Evolutionary conservation across 2,113 vertebrate genomes (phyloP).

Genomic region (Martes martes): DNA sequence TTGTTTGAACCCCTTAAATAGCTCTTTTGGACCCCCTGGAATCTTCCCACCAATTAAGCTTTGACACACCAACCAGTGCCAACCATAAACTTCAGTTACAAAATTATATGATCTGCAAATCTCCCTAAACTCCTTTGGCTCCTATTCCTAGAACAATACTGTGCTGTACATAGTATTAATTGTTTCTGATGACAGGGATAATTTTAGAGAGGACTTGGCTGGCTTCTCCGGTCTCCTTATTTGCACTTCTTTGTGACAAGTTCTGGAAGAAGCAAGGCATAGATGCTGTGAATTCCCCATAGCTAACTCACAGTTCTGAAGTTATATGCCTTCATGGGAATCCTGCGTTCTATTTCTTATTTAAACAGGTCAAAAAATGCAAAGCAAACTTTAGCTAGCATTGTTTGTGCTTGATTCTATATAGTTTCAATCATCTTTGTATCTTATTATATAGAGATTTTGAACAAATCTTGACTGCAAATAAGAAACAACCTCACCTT

Average conservation of each 20-base stretch:
- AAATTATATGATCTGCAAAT: conserved; percentile 71
- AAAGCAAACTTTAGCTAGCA: background rate
- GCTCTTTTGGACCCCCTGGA: background rate
- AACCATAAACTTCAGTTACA: conserved; percentile 66
- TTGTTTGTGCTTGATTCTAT: background rate
- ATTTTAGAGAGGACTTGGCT: conserved; percentile 78
- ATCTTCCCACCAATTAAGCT: conserved; percentile 34
- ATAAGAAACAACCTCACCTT: background rate
- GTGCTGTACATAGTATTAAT: conserved; percentile 61
- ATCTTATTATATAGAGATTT: background rate
- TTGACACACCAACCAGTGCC: background rate
- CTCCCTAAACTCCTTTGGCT: conserved; percentile 51
- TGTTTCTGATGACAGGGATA: conserved; percentile 75
- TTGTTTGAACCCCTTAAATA: background rate
- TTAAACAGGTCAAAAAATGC: conserved; percentile 47
- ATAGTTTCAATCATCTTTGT: background rate
- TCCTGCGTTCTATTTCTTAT: conserved; percentile 48
- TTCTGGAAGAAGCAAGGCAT: conserved; percentile 58
- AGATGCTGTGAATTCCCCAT: conserved; percentile 61
- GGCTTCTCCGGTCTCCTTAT: conserved; percentile 71
- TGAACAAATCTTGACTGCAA: conserved; percentile 15
- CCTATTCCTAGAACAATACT: conserved; percentile 76
- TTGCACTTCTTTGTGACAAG: conserved; percentile 68
- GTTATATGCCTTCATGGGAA: conserved; percentile 45
- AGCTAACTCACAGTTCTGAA: conserved; percentile 24